Conservation (phyloP, 2,888 invertebrate genomes). For the Leucophenga maculata region DNA sequence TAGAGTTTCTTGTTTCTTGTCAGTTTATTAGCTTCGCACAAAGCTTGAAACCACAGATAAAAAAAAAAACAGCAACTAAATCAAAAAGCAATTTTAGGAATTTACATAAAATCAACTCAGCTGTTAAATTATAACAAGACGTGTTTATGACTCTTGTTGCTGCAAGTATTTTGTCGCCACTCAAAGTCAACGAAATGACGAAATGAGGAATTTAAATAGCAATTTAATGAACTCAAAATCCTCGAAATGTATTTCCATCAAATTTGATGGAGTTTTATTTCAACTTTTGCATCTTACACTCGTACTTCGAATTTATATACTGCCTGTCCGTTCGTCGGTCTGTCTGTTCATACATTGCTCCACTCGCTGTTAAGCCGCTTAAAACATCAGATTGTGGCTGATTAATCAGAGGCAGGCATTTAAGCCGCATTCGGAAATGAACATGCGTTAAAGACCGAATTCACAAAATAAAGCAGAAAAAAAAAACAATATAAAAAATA, state of each 20-base stretch:
- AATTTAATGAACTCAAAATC: slow-evolving; percentile 65
- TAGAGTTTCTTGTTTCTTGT: not conserved
- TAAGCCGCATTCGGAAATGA: slow-evolving; percentile 47
- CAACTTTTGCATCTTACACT: slow-evolving; percentile 28
- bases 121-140: slow-evolving; percentile 30
- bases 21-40: slow-evolving; percentile 31
- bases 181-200: slow-evolving; percentile 43
- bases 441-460: slow-evolving; percentile 16
- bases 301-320: not conserved
- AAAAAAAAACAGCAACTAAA: slow-evolving; percentile 26
- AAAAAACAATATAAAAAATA: not conserved
- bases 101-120: slow-evolving; percentile 55
- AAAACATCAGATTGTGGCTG: slow-evolving; percentile 66
- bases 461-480: not conserved
- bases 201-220: slow-evolving; percentile 61
- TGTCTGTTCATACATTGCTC: not conserved
- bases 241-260: slow-evolving; percentile 62
- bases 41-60: not conserved
- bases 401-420: slow-evolving; percentile 64
- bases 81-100: slow-evolving; percentile 54
- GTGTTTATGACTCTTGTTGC: not conserved
- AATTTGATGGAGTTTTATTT: slow-evolving; percentile 59
- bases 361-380: slow-evolving; percentile 56
- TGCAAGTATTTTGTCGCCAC: slow-evolving; percentile 26
- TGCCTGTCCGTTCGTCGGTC: slow-evolving; percentile 27